Percentiles rank a stretch among this genome's conserved stretches.
Conservation (phyloP, 2,888 invertebrate species). For the Eupithecia tripunctaria region DNA sequence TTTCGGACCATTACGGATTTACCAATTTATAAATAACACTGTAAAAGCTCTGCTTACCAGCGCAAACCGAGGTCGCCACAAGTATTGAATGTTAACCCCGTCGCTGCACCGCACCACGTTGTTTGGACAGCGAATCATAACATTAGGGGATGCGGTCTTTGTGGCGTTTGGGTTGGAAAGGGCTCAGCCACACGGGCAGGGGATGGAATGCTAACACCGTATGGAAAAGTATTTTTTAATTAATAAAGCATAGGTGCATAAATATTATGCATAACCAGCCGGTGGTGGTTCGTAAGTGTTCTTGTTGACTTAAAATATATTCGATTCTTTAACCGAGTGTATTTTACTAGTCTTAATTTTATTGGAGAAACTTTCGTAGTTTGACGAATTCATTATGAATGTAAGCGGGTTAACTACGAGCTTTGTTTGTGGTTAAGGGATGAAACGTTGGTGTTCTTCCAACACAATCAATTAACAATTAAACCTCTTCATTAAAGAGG, state of each 20-base stretch:
- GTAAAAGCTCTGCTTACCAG: background rate
- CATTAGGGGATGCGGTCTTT: background rate
- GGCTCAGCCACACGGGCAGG: background rate
- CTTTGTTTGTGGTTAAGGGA: too few relatives aligned
- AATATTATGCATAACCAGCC: too few relatives aligned
- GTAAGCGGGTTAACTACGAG: too few relatives aligned
- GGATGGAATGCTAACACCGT: background rate
- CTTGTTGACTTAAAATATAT: slow-evolving; percentile 1
- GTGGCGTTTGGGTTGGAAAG: background rate
- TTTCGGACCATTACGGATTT: too few relatives aligned
- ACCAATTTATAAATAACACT: background rate
- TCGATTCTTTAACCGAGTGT: too few relatives aligned
- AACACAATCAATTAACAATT: too few relatives aligned
- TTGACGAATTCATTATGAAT: too few relatives aligned
- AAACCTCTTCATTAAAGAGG: too few relatives aligned
- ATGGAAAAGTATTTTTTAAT: background rate
- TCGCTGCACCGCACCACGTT: background rate
- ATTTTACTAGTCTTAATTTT: too few relatives aligned
- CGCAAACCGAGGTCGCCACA: background rate
- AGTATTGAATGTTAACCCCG: background rate
- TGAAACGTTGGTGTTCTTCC: too few relatives aligned
- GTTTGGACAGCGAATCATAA: slow-evolving; percentile 9
- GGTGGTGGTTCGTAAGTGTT: background rate
- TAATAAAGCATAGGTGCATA: too few relatives aligned
- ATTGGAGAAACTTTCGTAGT: too few relatives aligned